These are phyloP conservation scores for Perca fluviatilis DNA, from an alignment of 2,113 vertebrate genomes.

Conservation along the genomic window DNA sequence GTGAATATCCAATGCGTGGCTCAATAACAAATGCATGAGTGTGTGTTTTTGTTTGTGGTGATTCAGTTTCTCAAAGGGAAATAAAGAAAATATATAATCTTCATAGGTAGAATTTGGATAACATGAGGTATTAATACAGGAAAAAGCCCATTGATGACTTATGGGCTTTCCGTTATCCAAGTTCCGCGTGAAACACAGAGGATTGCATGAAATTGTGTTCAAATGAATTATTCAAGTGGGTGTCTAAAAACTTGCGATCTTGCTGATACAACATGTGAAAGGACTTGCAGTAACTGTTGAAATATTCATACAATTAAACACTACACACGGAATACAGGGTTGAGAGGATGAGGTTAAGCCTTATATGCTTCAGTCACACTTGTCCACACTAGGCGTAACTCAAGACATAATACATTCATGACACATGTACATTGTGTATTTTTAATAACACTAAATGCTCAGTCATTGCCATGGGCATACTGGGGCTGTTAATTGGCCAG, in stretches of 20 bases:
- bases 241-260: conserved; percentile 58
- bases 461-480: conserved; percentile 45
- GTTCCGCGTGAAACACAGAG: not conserved
- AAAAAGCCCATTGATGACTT: conserved; percentile 10
- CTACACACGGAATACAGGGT: conserved; percentile 39
- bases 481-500: conserved; percentile 60
- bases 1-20: conserved; percentile 17
- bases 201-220: conserved; percentile 15
- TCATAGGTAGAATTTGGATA: not conserved
- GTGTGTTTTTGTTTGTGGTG: conserved; percentile 9
- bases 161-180: conserved; percentile 10
- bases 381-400: conserved; percentile 8
- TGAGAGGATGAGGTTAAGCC: conserved; percentile 33
- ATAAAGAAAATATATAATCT: not conserved
- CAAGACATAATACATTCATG: not conserved
- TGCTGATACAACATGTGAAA: conserved; percentile 68
- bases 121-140: not conserved
- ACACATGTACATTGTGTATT: conserved; percentile 31
- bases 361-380: conserved; percentile 35
- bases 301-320: conserved; percentile 76
- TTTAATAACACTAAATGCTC: conserved; percentile 55
- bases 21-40: not conserved
- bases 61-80: conserved; percentile 9
- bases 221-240: conserved; percentile 58
- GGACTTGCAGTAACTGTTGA: conserved; percentile 56